Percentiles rank a stretch among this genome's conserved stretches.
Conservation (phyloP, 2,113 vertebrate genomes). For the Egretta garzetta region DNA sequence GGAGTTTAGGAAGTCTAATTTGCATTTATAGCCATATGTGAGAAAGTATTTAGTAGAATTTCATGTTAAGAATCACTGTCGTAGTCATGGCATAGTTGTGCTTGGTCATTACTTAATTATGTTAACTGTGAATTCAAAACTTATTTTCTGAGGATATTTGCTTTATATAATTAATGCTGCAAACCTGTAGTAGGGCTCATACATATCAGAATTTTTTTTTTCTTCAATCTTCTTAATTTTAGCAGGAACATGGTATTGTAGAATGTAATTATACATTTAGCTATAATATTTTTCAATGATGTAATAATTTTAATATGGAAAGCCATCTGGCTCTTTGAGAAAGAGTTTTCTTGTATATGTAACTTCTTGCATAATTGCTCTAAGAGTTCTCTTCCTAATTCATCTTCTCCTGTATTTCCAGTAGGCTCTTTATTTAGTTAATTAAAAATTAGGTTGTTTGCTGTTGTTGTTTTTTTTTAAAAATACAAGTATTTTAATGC, state of each 20-base stretch:
- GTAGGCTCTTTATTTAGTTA: neutral
- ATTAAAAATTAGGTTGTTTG: neutral
- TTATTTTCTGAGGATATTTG: neutral
- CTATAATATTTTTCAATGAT: neutral
- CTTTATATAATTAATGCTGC: neutral
- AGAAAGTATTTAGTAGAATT: neutral
- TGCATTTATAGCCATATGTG: neutral
- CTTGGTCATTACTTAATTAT: neutral
- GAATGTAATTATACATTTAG: neutral
- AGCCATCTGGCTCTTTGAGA: neutral
- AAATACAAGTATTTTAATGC: neutral
- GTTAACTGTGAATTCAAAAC: neutral
- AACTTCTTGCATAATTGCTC: neutral
- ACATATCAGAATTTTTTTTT: neutral
- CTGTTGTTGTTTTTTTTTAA: neutral
- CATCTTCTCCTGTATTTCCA: neutral
- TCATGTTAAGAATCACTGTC: neutral
- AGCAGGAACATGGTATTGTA: neutral
- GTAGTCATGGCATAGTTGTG: neutral
- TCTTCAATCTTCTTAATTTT: neutral
- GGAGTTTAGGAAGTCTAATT: neutral
- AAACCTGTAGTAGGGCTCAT: neutral
- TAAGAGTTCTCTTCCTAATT: neutral
- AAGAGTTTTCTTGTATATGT: neutral
- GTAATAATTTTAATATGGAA: neutral